Conservation (phyloP, 2,113 vertebrate genomes). For the Scomber scombrus region DNA sequence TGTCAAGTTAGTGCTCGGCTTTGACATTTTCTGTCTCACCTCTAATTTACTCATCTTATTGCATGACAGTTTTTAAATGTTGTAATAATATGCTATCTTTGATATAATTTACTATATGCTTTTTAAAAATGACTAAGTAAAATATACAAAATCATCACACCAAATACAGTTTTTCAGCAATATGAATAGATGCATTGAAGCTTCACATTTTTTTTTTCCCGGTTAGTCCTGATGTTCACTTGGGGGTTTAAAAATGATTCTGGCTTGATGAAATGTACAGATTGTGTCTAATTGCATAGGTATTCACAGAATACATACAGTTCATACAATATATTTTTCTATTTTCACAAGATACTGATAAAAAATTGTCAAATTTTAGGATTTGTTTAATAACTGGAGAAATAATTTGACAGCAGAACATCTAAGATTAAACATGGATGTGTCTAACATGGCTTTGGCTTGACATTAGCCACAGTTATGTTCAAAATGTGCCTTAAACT, state of each 20-base stretch:
- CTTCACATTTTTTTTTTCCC: constrained; percentile 46
- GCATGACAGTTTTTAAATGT: constrained; percentile 41
- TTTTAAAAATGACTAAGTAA: constrained; percentile 24
- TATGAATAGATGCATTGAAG: constrained; percentile 27
- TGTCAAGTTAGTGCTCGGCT: constrained; percentile 67
- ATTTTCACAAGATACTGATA: constrained; percentile 16
- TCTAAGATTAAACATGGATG: neutral
- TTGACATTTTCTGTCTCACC: constrained; percentile 41
- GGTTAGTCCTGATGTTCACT: constrained; percentile 86
- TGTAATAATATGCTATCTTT: constrained; percentile 3
- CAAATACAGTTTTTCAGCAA: constrained; percentile 7
- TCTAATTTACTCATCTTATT: constrained; percentile 33
- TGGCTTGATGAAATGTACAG: constrained; percentile 44
- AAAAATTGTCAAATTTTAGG: neutral
- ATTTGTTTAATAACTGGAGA: neutral
- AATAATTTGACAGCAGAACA: neutral
- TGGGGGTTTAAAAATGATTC: constrained; percentile 15
- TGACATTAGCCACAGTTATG: too few relatives aligned
- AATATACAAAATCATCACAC: constrained; percentile 46
- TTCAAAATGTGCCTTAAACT: neutral
- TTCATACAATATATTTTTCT: constrained; percentile 23
- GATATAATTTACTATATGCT: constrained; percentile 49
- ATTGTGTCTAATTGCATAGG: constrained; percentile 60
- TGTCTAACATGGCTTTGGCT: neutral
- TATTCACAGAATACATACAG: constrained; percentile 83